These are phyloP conservation scores for Samia ricini DNA, from an alignment of 1,140 invertebrate species.

Conservation along the genomic window DNA sequence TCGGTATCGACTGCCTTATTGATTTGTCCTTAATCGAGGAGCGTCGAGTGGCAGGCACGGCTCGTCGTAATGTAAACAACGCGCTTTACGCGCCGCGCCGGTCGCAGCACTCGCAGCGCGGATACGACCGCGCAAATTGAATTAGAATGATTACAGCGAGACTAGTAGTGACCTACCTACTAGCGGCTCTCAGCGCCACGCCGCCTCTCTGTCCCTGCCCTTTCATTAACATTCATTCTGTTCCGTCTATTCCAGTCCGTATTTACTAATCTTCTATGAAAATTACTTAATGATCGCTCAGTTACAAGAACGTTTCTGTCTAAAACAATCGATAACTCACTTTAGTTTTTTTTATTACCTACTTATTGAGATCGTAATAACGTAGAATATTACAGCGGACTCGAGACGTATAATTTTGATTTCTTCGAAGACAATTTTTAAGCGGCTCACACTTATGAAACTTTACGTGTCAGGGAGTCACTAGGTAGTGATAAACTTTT, in stretches of 20 bases:
- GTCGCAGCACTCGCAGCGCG: conserved; percentile 18
- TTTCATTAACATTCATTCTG: conserved; percentile 6
- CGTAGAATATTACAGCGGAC: not conserved
- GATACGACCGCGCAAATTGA: conserved; percentile 49
- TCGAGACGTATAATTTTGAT: not conserved
- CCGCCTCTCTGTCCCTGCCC: not conserved
- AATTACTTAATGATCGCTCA: conserved; percentile 8
- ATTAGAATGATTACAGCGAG: conserved; percentile 57
- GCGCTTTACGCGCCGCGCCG: conserved; percentile 33
- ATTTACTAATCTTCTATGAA: conserved; percentile 7
- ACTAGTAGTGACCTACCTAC: conserved; percentile 26
- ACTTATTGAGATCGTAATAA: not conserved
- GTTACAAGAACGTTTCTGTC: not conserved
- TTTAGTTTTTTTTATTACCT: not conserved
- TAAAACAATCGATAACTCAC: not conserved
- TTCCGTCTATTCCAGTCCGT: conserved; percentile 2
- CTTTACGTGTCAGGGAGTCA: not conserved
- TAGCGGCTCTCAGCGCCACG: not conserved
- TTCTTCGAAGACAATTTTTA: not conserved
- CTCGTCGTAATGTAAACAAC: conserved; percentile 62
- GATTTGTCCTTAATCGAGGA: conserved; percentile 73
- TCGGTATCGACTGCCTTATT: conserved; percentile 75
- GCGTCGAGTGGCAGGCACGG: conserved; percentile 55
- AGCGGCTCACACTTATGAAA: not conserved
- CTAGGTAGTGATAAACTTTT: not conserved